Evolutionary conservation across 2,113 vertebrate species (phyloP), one percentile per base, ranked within the genome.

Genomic region (Peromyscus polionotus): DNA sequence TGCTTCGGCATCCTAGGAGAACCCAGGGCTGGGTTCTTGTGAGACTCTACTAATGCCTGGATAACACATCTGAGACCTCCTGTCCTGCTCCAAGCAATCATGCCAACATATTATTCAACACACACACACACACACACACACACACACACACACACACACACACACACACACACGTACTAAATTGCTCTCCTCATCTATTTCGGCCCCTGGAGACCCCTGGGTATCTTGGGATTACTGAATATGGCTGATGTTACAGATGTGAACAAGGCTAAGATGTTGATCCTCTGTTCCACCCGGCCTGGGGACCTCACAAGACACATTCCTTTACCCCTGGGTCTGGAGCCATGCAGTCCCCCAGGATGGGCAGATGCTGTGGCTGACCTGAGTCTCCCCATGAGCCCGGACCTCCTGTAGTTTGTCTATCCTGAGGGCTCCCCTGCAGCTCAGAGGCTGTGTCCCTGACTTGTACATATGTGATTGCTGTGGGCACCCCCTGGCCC

Each of bases 401-500:
- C 98, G 98, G 98, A 98, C 98, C 98, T 98, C 98, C 98, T 98
- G 97, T 28, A 45, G 96, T 92, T 85, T 39, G 93, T 94, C 94
- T 28, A n/a, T 95, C 24, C 96, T 95, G 48, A 89, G 94, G 95
- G 93, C 92, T 96, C 87, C 8, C 98, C 97, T 80, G 96, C 76
- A 88, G 88, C 92, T 95, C 63, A 92, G 97, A 96, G 97, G 98
- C 97, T 95, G 88, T 96, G 97, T 97, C 98, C 99, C 98, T 98
- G 98, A 98, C 99, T 99, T 99, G 99, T 99, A 99, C 99, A 99
- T 99, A 99, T 73, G 98, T 98, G 98, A 98, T 99, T 99, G 99
- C 99, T 98, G 99, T 99, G 99, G 99, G 98, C 98, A 96, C 92
- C 31, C 94, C 90, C 76, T 24, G 26, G 83, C 24, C 97, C 96